Base-by-base conservation (phyloP, 2,888 invertebrate species). In the Helicoverpa assulta region DNA sequence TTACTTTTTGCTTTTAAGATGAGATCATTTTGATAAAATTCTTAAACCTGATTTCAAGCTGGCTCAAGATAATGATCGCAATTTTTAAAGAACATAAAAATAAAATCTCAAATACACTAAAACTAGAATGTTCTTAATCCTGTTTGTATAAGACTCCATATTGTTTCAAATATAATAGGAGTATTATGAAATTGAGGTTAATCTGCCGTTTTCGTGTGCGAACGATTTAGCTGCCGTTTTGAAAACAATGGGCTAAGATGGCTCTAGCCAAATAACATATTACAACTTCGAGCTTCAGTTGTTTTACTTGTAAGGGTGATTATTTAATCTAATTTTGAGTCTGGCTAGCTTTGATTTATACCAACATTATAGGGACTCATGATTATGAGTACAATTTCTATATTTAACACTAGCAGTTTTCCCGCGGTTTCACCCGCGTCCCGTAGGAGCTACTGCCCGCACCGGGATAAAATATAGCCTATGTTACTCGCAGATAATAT, bases 161-260 rank as follows among this genome's bases (percentile, higher is more conserved):
- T 80, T 75, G 80, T 82, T 82, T 74, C 56, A 61, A 61, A 79
- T 67, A 65, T 67, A 56, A 53, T 63, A 62, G 76, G 70, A 82
- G 75, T 71, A 76, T 81, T 67, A 67, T 55, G 67, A 71, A 80
- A 83, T 84, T 70, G 81, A 84, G 83, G 85, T 80, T 83, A 83
- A 83, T 84, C 85, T 83, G 57, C 76, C 59, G 73, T 70, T 83
- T 76, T 82, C 83, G 83, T 83, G 85, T 73, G 83, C 81, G 75
- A 82, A 72, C 56, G 60, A 68, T 70, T 67, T 71, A 74, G 76
- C 67, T 66, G 74, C 59, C 62, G 65, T 67, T 81, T 73, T 66
- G 68, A 70, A 80, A 81, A 81, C 79, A 79, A 81, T 80, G 79
- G 61, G 52, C 59, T 51, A 71, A 70, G 67, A 81, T 70, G 62